These are phyloP conservation scores for Pollimyrus isidori DNA, from an alignment of 2,113 vertebrate species.

Conservation along the genomic window DNA sequence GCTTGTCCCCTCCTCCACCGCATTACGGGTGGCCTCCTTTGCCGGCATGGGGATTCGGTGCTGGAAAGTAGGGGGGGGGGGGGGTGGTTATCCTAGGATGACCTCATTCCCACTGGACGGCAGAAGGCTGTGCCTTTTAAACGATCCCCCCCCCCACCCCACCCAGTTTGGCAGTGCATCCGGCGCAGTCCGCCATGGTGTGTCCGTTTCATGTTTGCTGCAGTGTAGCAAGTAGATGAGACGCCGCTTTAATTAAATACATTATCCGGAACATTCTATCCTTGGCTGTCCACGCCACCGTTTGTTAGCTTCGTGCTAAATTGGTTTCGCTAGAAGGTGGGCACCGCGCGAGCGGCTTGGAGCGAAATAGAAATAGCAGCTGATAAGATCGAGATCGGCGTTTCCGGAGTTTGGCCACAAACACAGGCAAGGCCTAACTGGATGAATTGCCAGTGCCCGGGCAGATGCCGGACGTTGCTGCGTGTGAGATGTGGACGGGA, in stretches of 20 bases:
- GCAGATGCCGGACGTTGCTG: neutral
- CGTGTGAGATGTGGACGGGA: neutral
- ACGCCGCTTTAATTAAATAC: neutral
- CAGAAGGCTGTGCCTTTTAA: neutral
- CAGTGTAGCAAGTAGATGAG: neutral
- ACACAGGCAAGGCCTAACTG: slow-evolving; percentile 25
- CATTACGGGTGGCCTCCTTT: neutral
- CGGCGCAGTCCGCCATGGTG: neutral
- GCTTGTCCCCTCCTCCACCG: neutral
- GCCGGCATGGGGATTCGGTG: neutral
- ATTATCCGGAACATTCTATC: neutral
- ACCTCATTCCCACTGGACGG: neutral
- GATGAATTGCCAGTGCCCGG: neutral
- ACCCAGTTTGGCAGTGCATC: neutral
- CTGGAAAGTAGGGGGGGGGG: neutral
- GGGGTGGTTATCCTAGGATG: neutral
- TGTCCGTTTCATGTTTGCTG: neutral
- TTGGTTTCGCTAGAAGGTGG: neutral
- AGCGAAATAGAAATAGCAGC: slow-evolving; percentile 1
- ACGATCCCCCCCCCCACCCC: neutral
- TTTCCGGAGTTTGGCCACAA: slow-evolving; percentile 49
- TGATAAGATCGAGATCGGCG: slow-evolving; percentile 44
- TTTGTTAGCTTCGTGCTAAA: neutral
- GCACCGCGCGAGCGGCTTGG: neutral
- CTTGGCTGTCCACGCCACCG: neutral